Evolutionary conservation across 1,140 invertebrate species (phyloP), one percentile per base, ranked within the genome.

Genomic region (Hyposmocoma kahamanoa): DNA sequence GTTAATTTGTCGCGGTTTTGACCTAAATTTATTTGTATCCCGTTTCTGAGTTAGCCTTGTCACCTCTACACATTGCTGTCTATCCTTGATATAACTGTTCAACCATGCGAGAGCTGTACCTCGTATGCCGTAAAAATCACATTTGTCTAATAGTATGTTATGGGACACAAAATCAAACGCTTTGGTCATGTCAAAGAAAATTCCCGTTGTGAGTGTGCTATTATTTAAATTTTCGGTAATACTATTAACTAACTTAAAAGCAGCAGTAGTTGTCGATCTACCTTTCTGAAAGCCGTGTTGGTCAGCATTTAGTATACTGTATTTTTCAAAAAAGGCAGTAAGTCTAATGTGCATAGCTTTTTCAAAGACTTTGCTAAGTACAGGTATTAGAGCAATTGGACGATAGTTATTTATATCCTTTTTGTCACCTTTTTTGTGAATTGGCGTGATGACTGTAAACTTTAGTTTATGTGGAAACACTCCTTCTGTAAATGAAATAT

Each of bases 51-150:
- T 15, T 11, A 50, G 1, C 34, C 36, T 42, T 3, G 8, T 21
- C 15, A 42, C 34, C 19, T 32, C 26, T 2, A 34, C 36, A 22
- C 24, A 50, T 41, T 50, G 47, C 22, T 50, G 1, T 11, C 47
- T 24, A 22, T 42, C n/a, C 9, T 1, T 15, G 3, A 50, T 11
- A 50, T 50, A 50, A 24, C 21, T 28, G n/a, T 22, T 50, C 1
- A 50, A 6, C 47, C 47, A 50, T 10, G 30, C 24, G 9, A 18
- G 9, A 15, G 47, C 24, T n/a, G 20, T 32, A 15, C 47, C 47
- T 19, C 47, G 30, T 22, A 50, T 42, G 8, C 47, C 47, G 9
- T 39, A 39, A 3, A 11, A 18, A n/a, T 21, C 19, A 15, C 30
- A 30, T 39, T 50, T 47, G 11, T 38, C 6, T 15, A 47, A 18